Evolutionary conservation across 64 coral and sea anemone species (phyloP), one percentile per base, ranked within the genome.

Genomic region (Pocillopora verrucosa): DNA sequence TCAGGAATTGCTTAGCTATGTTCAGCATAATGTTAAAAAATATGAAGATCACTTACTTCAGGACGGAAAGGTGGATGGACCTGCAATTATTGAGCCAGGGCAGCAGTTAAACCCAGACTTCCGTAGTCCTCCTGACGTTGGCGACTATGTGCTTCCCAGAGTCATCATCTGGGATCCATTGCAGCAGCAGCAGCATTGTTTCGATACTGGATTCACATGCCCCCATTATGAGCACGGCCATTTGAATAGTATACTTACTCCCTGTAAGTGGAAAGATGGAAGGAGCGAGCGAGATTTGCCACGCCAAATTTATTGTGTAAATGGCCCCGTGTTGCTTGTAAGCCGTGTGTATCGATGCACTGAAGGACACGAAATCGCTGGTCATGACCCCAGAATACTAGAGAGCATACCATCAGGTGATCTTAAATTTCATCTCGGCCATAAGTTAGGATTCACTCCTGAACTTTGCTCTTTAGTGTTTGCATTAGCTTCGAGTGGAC

Each of bases 261-360:
- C 36, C 45, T 80, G 77, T 58, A 89, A 89, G 61, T 89, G 88
- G 88, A 89, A 89, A 68, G 88, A 72, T 69, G 88, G 88, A 25
- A 89, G 22, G 60, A 89, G 57, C 72, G 77, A 79, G 10, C 77
- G 65, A 89, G 60, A 89, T 72, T 58, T 80, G 77, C 88, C 88
- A 56, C 34, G 76, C 0, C 75, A 80, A 77, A 26, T 89, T 36
- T 89, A 80, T 80, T 70, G 60, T 72, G 45, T 68, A 51, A 76
- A 80, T 69, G 88, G 60, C 9, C 88, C 24, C 15, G 76, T 89
- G 77, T 80, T 89, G 72, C 76, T 89, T 56, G 77, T 80, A 11
- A 78, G 74, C 59, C 36, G 59, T 36, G 77, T 89, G 77, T 89
- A 89, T 72, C 88, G 60, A 68, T 83, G 80, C 80, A 65, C 14